phyloP scores from a whole-genome alignment of 92 coral and sea anemone genomes.

The Isaurus tuberculatus region DNA sequence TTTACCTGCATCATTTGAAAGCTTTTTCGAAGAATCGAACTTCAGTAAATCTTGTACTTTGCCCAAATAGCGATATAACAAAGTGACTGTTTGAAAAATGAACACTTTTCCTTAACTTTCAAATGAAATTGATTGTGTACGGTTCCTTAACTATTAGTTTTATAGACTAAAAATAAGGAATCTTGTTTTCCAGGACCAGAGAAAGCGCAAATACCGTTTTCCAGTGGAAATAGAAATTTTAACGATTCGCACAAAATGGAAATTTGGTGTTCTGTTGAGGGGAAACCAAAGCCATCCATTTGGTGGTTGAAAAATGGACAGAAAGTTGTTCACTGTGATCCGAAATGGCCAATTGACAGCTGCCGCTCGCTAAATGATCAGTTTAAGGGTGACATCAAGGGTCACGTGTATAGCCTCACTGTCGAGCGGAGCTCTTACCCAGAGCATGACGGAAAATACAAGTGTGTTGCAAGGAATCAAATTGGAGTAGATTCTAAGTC shows the following conservation, averaged over 20 bases:
- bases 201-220: slow-evolving; percentile 2
- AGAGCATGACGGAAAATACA: slow-evolving; percentile 70
- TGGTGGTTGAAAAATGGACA: slow-evolving; percentile 68
- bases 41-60: no score
- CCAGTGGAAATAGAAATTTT: slow-evolving; percentile 34
- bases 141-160: no score
- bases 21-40: no score
- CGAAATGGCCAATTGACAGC: slow-evolving; percentile 10
- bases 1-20: no score
- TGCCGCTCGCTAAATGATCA: slow-evolving; percentile 5
- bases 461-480: slow-evolving; percentile 68
- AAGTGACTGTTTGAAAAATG: no score
- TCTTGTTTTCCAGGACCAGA: slow-evolving; percentile 6
- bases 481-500: slow-evolving; percentile 64
- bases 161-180: no score
- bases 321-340: slow-evolving; percentile 17
- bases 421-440: slow-evolving; percentile 14
- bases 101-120: no score
- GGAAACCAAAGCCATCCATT: slow-evolving; percentile 75
- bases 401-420: slow-evolving; percentile 26
- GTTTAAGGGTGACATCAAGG: slow-evolving; percentile 35
- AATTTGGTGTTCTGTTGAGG: slow-evolving; percentile 66
- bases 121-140: no score
- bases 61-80: no score
- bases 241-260: slow-evolving; percentile 51